Evolutionary conservation across 2,888 invertebrate species (phyloP), one percentile per base, ranked within the genome.

Genomic region (Cerastis leucographa): DNA sequence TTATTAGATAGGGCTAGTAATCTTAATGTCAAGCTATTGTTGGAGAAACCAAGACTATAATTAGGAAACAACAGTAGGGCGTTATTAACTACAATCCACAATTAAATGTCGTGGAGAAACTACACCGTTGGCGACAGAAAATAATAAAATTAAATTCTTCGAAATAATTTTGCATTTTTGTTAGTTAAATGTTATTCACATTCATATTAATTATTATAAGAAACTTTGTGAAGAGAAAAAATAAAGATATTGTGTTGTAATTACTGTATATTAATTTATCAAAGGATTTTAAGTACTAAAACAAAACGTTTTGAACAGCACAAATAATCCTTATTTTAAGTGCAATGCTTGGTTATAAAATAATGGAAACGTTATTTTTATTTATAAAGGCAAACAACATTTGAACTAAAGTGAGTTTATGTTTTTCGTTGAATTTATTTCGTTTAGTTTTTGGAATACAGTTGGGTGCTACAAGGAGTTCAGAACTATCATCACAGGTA

Each of bases 281-380:
- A 81, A 74, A 74, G 29, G 40, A 51, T 71, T 29, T 78, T 59
- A 42, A 51, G 9, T 42, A 67, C 44, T 51, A 17, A 74, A 74
- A 75, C 40, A 44, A 64, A 71, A 64, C 22, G 9, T 29, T 51
- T 42, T 67, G 11, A 74, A 46, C n/a, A 54, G 54, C 49, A 67
- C 6, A 44, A 46, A 42, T 9, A 25, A 29, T 73, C 35, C 8
- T 68, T 59, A 71, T 72, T 66, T 71, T 71, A 51, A 59, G 67
- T n/a, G 35, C 25, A 66, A 65, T 42, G 62, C 29, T 51, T 77
- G 11, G 62, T 62, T 40, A 46, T 44, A n/a, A 69, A 25, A 54
- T 35, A 72, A 65, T 76, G 29, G 56, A 69, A 69, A 25, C n/a
- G 12, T 29, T 83, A 56, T 29, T 56, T 44, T 29, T 56, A 54